phyloP scores from a whole-genome alignment of 2,113 vertebrate species.

The Serinus canaria region DNA sequence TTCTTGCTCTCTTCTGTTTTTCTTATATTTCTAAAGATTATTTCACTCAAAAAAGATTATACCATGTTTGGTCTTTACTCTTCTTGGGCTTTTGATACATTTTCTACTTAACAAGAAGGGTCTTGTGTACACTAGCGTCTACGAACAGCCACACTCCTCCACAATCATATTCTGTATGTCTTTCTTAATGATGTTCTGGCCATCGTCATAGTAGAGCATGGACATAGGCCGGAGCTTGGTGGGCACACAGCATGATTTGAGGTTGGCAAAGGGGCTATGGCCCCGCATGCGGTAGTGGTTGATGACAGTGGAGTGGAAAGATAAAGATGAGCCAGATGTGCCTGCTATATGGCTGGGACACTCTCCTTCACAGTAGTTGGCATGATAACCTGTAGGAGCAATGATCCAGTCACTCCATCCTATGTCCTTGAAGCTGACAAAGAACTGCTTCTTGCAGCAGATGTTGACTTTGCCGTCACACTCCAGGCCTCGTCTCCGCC shows the following conservation, averaged over 20 bases:
- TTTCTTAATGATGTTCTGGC: constrained; percentile 98
- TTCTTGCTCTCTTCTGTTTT: constrained; percentile 5
- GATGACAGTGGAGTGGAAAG: constrained; percentile 97
- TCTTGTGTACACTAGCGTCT: not conserved
- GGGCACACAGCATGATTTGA: constrained; percentile 95
- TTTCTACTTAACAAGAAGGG: constrained; percentile 5
- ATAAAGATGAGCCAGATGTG: constrained; percentile 88
- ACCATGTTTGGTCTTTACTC: constrained; percentile 13
- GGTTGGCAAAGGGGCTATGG: constrained; percentile 91
- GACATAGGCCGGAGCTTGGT: constrained; percentile 98
- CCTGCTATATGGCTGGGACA: constrained; percentile 93
- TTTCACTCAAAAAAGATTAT: constrained; percentile 62
- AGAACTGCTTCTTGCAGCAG: constrained; percentile 97
- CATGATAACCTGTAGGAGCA: constrained; percentile 91
- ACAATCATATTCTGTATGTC: constrained; percentile 99
- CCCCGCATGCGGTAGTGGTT: constrained; percentile 96
- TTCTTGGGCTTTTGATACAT: constrained; percentile 48
- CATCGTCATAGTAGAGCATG: constrained; percentile 97
- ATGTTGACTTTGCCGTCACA: constrained; percentile 94
- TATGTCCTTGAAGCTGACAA: constrained; percentile 97
- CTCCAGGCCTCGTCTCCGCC: constrained; percentile 90
- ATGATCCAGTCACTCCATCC: constrained; percentile 99
- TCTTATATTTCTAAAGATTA: not conserved
- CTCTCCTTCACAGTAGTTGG: constrained; percentile 98
- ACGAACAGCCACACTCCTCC: constrained; percentile 98